Evolutionary conservation across 2,113 vertebrate species (phyloP), one percentile per base, ranked within the genome.

Genomic region (Narcine bancroftii): DNA sequence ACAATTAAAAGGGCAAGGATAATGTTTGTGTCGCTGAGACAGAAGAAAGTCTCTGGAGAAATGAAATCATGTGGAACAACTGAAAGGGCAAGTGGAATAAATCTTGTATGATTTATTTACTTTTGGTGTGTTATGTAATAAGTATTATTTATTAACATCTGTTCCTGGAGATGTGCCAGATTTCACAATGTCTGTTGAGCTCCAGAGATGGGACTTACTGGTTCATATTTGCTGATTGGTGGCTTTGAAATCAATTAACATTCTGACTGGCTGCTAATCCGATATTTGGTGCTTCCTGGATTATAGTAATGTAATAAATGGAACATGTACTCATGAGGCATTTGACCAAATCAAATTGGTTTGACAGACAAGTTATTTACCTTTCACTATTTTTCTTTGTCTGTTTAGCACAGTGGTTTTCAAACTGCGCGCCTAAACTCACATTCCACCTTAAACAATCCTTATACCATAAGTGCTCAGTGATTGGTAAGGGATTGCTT

Each of bases 21-120:
- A 60, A 87, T 60, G 56, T 53, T 87, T n/a, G 33, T 36, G 17
- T 87, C 29, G 53, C 53, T 36, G 19, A 63, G 53, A 87, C 81
- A 87, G 81, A 60, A 85, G 56, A 60, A 21, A n/a, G 53, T 33
- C 53, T 39, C 81, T 87, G n/a, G 81, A 87, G 81, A 56, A n/a
- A 60, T 60, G 81, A 63, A 87, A 87, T 63, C 81, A 87, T 63
- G 81, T 87, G 81, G 81, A 87, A 87, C 53, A 87, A 36, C 81
- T 87, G 6, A 36, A 60, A 60, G 33, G n/a, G n/a, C 36, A 87
- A 60, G 50, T 60, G 60, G 81, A 87, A 36, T 60, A n/a, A 36
- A 56, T 60, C n/a, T 60, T 87, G 81, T 60, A n/a, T 87, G 53
- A 87, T 87, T 87, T 87, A 87, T 60, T 87, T 33, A 87, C 36